Conservation (phyloP, 1,140 invertebrate genomes). For the Gerris buenoi region DNA sequence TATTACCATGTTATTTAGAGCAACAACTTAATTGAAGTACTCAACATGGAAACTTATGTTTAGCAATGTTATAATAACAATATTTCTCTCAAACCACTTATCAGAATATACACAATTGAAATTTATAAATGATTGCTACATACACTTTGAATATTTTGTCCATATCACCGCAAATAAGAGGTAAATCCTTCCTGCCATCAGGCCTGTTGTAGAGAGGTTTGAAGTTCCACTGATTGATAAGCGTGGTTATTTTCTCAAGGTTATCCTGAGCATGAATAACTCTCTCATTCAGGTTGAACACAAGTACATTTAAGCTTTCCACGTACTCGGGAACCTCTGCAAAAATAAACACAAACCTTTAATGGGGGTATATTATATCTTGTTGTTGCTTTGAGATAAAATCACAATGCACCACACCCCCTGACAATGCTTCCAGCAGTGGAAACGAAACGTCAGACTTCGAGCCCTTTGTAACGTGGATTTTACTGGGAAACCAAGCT, state of each 20-base stretch:
- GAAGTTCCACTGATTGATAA: constrained; percentile 51
- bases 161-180: constrained; percentile 30
- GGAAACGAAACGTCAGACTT: too few relatives aligned
- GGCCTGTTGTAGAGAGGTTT: constrained; percentile 48
- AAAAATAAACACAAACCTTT: constrained; percentile 1
- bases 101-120: too few relatives aligned
- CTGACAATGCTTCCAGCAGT: too few relatives aligned
- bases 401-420: too few relatives aligned
- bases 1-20: neutral
- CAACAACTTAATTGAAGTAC: neutral
- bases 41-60: neutral
- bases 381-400: too few relatives aligned
- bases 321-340: constrained; percentile 41
- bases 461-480: too few relatives aligned
- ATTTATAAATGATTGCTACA: neutral
- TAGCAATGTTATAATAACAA: too few relatives aligned
- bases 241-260: constrained; percentile 30
- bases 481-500: too few relatives aligned
- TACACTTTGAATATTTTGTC: neutral
- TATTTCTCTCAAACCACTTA: too few relatives aligned
- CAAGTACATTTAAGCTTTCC: constrained; percentile 32
- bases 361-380: too few relatives aligned
- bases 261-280: constrained; percentile 45
- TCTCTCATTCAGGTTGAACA: constrained; percentile 42
- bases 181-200: constrained; percentile 41